A percentile compares a stretch with the other conserved stretches of the same genome.
phyloP scores from a whole-genome alignment of 2,888 invertebrate species.

The Spatulosminthurus flaviceps region DNA sequence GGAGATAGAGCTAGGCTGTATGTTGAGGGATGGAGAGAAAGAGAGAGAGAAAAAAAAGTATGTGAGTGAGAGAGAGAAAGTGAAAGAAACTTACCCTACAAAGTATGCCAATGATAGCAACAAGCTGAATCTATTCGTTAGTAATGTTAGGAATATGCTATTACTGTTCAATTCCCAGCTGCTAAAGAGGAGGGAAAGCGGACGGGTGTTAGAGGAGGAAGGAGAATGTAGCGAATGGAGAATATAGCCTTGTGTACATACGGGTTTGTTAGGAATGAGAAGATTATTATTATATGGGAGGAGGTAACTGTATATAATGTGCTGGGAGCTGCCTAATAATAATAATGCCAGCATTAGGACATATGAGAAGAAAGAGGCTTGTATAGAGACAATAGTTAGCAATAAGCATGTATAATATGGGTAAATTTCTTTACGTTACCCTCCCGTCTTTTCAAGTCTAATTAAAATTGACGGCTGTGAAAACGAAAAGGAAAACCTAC shows the following conservation, averaged over 20 bases:
- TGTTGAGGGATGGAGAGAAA: neutral
- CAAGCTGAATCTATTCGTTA: slow-evolving; percentile 34
- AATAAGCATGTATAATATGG: slow-evolving; percentile 48
- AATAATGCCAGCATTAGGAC: neutral
- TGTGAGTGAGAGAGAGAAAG: slow-evolving; percentile 21
- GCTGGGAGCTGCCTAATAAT: neutral
- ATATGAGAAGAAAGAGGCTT: neutral
- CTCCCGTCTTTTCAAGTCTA: slow-evolving; percentile 53
- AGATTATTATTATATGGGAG: no score
- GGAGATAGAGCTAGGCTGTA: no score
- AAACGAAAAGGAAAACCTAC: slow-evolving; percentile 55
- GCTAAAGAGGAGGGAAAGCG: no score
- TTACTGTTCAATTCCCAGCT: neutral
- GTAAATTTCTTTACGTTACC: slow-evolving; percentile 53
- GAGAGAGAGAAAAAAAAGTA: neutral
- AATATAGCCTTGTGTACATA: no score
- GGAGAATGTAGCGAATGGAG: no score
- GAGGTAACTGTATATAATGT: no score
- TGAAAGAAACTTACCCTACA: slow-evolving; percentile 22
- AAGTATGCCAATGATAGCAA: slow-evolving; percentile 28
- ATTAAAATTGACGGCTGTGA: slow-evolving; percentile 59
- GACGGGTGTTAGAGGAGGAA: no score
- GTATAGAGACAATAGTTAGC: slow-evolving; percentile 24
- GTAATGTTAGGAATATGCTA: slow-evolving; percentile 8
- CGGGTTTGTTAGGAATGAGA: no score